Evolutionary conservation across 2,888 invertebrate species (phyloP).

Genomic region (Andrena camellia): DNA sequence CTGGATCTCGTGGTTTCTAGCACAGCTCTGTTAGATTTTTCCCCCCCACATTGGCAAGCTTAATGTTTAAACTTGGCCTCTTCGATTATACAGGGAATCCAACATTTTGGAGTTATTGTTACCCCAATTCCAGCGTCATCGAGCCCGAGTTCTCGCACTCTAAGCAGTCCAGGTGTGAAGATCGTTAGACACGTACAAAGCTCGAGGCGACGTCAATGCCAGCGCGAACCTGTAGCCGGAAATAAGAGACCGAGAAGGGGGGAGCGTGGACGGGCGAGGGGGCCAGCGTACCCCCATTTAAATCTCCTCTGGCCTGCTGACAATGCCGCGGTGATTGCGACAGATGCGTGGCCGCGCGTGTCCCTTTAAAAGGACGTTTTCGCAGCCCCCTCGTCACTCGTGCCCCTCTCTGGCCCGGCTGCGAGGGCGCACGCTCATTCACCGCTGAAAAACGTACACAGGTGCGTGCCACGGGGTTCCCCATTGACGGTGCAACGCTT

Average conservation of each 20-base stretch:
- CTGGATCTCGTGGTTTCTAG: no score
- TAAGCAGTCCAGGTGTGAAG: not conserved
- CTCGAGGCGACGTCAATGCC: slow-evolving; percentile 38
- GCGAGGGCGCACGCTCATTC: slow-evolving; percentile 61
- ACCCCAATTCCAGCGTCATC: no score
- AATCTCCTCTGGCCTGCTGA: slow-evolving; percentile 71
- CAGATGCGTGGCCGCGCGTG: slow-evolving; percentile 79
- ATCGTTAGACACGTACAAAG: not conserved
- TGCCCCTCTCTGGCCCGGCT: slow-evolving; percentile 44
- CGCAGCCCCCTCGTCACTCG: slow-evolving; percentile 68
- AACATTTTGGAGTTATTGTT: no score
- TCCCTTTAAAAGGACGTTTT: slow-evolving; percentile 75
- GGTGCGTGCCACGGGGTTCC: slow-evolving; percentile 68
- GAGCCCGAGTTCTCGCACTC: no score
- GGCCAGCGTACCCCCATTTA: slow-evolving; percentile 60
- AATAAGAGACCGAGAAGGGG: slow-evolving; percentile 25
- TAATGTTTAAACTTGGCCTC: no score
- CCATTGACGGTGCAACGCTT: slow-evolving; percentile 63
- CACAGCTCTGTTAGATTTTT: no score
- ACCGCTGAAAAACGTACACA: slow-evolving; percentile 73
- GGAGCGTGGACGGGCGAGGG: slow-evolving; percentile 19
- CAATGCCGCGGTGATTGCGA: slow-evolving; percentile 80
- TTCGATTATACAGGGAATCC: no score
- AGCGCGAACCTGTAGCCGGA: slow-evolving; percentile 23
- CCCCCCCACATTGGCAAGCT: no score